Percentiles rank a stretch among this genome's conserved stretches.
These are phyloP conservation scores for Cromileptes altivelis DNA, from an alignment of 2,113 vertebrate species.

Conservation along the genomic window DNA sequence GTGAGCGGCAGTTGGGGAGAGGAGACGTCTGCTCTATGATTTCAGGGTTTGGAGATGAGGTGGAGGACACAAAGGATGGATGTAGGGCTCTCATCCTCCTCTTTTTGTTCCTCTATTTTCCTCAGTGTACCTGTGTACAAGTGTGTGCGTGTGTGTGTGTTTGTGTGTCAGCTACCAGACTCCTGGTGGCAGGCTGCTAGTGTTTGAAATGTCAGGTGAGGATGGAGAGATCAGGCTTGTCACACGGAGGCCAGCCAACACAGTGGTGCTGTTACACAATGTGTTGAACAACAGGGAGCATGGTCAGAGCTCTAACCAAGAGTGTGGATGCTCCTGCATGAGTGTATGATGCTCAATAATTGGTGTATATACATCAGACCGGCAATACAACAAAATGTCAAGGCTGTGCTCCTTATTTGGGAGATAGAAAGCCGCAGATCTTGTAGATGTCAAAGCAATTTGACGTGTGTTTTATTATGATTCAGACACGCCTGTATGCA, in stretches of 20 bases:
- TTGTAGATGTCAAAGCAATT: no score
- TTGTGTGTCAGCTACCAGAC: slow-evolving; percentile 35
- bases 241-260: slow-evolving; percentile 27
- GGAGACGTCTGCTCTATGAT: slow-evolving; percentile 67
- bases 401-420: no score
- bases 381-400: no score
- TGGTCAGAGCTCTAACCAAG: background rate
- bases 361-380: no score
- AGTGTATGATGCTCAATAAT: slow-evolving; percentile 1
- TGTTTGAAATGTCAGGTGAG: slow-evolving; percentile 62
- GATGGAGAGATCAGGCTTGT: slow-evolving; percentile 53
- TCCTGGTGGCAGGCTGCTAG: slow-evolving; percentile 49
- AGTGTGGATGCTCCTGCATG: background rate
- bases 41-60: slow-evolving; percentile 66
- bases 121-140: background rate
- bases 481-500: no score
- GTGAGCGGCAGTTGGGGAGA: slow-evolving; percentile 66
- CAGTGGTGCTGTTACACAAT: slow-evolving; percentile 30
- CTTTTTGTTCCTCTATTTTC: slow-evolving; percentile 40
- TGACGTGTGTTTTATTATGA: no score
- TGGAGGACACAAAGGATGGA: slow-evolving; percentile 75
- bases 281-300: slow-evolving; percentile 36
- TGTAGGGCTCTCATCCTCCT: slow-evolving; percentile 80
- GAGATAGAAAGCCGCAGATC: no score
- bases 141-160: slow-evolving; percentile 6